Evolutionary conservation across 2,797 vertebrate species (phyloP), one percentile per base, ranked within the genome.

Genomic region (Scarus forsteni): DNA sequence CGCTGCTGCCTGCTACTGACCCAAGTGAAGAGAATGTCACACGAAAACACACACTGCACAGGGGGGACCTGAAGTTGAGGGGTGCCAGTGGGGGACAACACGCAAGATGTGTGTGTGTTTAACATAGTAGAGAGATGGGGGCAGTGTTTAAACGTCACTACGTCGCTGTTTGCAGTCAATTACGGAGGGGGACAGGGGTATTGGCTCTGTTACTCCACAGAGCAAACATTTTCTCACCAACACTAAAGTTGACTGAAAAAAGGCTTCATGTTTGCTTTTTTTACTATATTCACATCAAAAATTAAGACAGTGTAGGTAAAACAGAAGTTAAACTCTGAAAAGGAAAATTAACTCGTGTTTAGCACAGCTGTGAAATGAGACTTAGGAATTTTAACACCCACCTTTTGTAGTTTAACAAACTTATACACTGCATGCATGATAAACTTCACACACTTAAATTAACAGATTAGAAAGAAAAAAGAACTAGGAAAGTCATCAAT

Each of bases 1-100:
- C 85, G 93, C 90, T 95, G 92, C 90, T 90, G 94, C 92, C 94
- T 95, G 93, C 94, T 95, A 94, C 92, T 92, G 93, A 94, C 94
- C 94, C 92, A 91, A 93, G 92, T 90, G 92, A 93, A 92, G 92
- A 93, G 89, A 93, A 94, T 93, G 93, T 94, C 93, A 94, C 84
- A 92, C 83, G 80, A 90, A 91, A 89, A 93, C 81, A 60, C 73
- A 83, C 56, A 75, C 59, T 46, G 80, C 73, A 79, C 70, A 64
- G 62, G 75, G 56, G 68, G 54, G 49, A 75, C 70, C 65, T 77
- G 77, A 69, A 81, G 73, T 84, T 53, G 73, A 84, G 79, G 77
- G 80, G 77, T 65, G 73, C 57, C 18, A 49, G 75, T 65, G 62
- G 75, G 83, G 55, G 62, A 65, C 51, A 36, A 62, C 36, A 62